Conservation (phyloP, 2,113 vertebrate genomes). For the Charadrius vociferus region DNA sequence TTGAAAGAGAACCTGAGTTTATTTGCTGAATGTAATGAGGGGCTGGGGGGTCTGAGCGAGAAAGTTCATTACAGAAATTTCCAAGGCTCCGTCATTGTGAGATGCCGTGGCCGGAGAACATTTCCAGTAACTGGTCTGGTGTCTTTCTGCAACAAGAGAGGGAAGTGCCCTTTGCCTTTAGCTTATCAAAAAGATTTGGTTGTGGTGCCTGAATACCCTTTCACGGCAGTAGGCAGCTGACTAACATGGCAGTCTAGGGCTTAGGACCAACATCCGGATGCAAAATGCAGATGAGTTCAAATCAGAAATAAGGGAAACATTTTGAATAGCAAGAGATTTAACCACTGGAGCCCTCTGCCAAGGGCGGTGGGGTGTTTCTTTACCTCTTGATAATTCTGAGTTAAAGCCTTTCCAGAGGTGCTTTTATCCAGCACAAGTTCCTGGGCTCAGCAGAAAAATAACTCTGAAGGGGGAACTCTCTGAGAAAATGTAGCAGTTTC, state of each 20-base stretch:
- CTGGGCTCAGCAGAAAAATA: background rate
- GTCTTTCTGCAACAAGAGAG: background rate
- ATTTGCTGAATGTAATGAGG: background rate
- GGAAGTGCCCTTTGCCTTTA: background rate
- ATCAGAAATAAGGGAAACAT: background rate
- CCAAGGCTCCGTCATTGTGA: fast-evolving
- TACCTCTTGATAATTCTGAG: background rate
- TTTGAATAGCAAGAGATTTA: background rate
- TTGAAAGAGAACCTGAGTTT: background rate
- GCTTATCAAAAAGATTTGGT: background rate
- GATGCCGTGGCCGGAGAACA: background rate
- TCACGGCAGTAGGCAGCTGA: background rate
- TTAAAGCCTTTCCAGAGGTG: background rate
- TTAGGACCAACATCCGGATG: background rate
- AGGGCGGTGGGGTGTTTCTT: background rate
- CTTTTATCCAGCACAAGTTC: background rate
- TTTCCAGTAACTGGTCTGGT: background rate
- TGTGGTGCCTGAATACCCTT: background rate
- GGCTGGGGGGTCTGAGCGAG: background rate
- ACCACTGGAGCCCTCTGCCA: background rate
- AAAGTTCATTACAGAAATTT: background rate
- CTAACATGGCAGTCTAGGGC: background rate
- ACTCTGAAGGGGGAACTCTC: background rate
- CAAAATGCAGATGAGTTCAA: background rate
- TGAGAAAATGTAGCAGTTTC: background rate